Evolutionary conservation across 2,113 vertebrate species (phyloP).

Genomic region (Sminthopsis crassicaudata): DNA sequence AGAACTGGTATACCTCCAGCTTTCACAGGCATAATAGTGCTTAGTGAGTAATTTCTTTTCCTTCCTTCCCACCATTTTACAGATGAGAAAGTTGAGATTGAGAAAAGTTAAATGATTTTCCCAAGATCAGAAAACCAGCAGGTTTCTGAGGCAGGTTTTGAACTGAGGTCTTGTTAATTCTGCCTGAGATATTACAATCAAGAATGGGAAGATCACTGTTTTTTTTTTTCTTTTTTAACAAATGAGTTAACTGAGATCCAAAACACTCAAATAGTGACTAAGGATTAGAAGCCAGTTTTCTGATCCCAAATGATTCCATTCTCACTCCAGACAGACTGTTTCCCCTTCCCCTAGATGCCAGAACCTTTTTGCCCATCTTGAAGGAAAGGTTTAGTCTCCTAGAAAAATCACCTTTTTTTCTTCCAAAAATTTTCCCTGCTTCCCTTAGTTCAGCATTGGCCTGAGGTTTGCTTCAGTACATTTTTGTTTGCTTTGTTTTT

Average conservation of each 20-base stretch:
- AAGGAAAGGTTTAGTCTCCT: neutral
- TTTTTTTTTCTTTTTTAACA: neutral
- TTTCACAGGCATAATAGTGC: no score
- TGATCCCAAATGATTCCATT: neutral
- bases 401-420: constrained; percentile 13
- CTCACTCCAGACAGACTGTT: neutral
- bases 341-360: neutral
- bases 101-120: neutral
- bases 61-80: neutral
- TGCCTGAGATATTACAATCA: neutral
- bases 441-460: neutral
- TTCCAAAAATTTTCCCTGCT: neutral
- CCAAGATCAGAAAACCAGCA: neutral
- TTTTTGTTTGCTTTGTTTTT: neutral
- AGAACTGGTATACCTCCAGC: no score
- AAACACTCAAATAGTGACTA: neutral
- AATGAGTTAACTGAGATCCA: neutral
- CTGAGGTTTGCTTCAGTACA: neutral
- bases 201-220: neutral
- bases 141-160: neutral
- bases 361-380: neutral
- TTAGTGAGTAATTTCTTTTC: no score
- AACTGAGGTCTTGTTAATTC: neutral
- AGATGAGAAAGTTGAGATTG: neutral
- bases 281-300: neutral